Conservation (phyloP, 2,888 invertebrate genomes). For the Bombylius discolor region DNA sequence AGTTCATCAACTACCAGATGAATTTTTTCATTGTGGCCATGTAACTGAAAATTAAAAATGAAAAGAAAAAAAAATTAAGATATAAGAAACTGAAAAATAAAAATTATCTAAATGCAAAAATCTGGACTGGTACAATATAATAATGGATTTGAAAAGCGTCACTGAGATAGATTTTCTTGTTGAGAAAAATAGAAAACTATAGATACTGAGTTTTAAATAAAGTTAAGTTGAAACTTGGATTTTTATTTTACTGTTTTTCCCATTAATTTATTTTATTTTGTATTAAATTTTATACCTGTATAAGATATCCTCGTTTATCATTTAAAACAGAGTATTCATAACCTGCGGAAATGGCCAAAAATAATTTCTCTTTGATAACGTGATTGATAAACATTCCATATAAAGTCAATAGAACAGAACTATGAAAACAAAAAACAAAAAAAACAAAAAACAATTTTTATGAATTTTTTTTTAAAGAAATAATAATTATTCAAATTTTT, state of each 20-base stretch:
- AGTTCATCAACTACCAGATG: conserved; percentile 52
- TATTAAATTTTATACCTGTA: conserved; percentile 1
- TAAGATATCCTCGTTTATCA: conserved; percentile 42
- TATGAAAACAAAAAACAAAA: conserved; percentile 21
- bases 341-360: conserved; percentile 28
- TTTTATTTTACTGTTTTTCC: too few relatives aligned
- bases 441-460: neutral
- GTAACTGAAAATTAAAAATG: neutral
- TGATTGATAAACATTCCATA: conserved; percentile 39
- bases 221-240: too few relatives aligned
- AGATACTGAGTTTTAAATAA: too few relatives aligned
- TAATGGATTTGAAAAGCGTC: too few relatives aligned
- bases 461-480: neutral
- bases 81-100: too few relatives aligned
- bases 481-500: neutral
- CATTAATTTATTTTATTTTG: too few relatives aligned
- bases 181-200: too few relatives aligned
- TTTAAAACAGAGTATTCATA: conserved; percentile 43
- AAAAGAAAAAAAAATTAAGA: too few relatives aligned
- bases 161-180: too few relatives aligned
- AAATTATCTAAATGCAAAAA: too few relatives aligned
- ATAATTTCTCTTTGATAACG: conserved; percentile 18
- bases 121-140: too few relatives aligned
- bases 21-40: conserved; percentile 16
- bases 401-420: conserved; percentile 41